Conservation (phyloP, 64 coral and sea anemone species). For the Acropora yongei region DNA sequence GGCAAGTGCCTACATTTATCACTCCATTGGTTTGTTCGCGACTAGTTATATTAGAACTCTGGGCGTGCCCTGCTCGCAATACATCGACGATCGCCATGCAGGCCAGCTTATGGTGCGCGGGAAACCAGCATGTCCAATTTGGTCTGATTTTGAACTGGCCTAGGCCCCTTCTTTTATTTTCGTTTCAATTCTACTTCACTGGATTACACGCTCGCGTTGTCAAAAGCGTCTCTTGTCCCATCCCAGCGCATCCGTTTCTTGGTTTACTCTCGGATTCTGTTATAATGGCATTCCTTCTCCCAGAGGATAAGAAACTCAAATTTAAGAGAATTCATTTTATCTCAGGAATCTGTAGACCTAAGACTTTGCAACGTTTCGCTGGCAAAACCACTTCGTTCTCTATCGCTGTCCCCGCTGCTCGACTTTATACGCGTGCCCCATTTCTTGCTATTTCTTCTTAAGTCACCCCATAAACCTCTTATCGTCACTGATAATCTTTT, state of each 20-base stretch:
- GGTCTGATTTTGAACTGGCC: conserved; percentile 21
- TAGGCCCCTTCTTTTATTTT: conserved; percentile 34
- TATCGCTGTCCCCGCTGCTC: conserved; percentile 37
- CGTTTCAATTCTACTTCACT: conserved; percentile 3
- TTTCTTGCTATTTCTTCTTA: conserved; percentile 37
- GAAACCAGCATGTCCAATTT: background rate
- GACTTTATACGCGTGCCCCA: conserved; percentile 29
- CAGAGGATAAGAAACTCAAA: conserved; percentile 43
- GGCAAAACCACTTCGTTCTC: conserved; percentile 68
- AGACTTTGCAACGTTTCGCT: conserved; percentile 35
- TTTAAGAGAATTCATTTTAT: background rate
- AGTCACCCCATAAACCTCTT: background rate
- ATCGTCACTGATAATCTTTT: background rate
- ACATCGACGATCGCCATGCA: conserved; percentile 57
- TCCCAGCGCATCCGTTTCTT: conserved; percentile 25
- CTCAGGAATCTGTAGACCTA: background rate
- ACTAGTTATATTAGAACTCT: conserved; percentile 51
- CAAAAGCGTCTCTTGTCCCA: conserved; percentile 23
- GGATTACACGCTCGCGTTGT: conserved; percentile 29
- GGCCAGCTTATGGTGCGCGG: conserved; percentile 27
- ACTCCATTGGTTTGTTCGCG: conserved; percentile 27
- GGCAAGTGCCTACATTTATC: conserved; percentile 56
- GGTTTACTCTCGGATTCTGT: conserved; percentile 43
- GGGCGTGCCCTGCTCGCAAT: conserved; percentile 37
- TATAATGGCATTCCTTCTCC: conserved; percentile 19